Evolutionary conservation across 2,113 vertebrate species (phyloP).

Genomic region (Istiophorus platypterus): DNA sequence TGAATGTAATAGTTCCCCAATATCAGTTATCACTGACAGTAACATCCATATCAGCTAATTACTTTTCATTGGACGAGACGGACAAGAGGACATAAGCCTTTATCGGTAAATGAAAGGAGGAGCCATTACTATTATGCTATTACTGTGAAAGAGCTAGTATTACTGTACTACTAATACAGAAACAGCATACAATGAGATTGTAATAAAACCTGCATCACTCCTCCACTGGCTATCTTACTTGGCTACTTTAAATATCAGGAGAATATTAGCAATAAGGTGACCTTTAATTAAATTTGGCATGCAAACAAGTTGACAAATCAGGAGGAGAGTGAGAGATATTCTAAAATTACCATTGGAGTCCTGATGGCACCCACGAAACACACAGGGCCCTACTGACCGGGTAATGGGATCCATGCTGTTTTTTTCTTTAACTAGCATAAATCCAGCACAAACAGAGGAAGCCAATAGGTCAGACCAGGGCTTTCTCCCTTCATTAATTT

Average conservation of each 20-base stretch:
- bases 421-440: slow-evolving; percentile 18
- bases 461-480: slow-evolving; percentile 44
- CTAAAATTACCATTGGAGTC: slow-evolving; percentile 32
- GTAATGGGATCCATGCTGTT: slow-evolving; percentile 40
- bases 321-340: slow-evolving; percentile 31
- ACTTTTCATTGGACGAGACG: slow-evolving; percentile 72
- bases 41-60: slow-evolving; percentile 81
- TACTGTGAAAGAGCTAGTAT: slow-evolving; percentile 33
- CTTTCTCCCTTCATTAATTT: slow-evolving; percentile 55
- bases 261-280: slow-evolving; percentile 71
- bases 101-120: slow-evolving; percentile 67
- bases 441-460: slow-evolving; percentile 44
- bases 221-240: slow-evolving; percentile 30
- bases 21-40: slow-evolving; percentile 82
- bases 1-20: slow-evolving; percentile 73
- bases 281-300: slow-evolving; percentile 76
- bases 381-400: slow-evolving; percentile 6
- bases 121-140: slow-evolving; percentile 58
- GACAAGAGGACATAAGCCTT: slow-evolving; percentile 68
- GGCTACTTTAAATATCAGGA: slow-evolving; percentile 67
- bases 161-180: slow-evolving; percentile 53
- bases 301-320: slow-evolving; percentile 65
- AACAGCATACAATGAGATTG: slow-evolving; percentile 50
- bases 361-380: slow-evolving; percentile 19
- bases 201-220: slow-evolving; percentile 63